A percentile compares a stretch with the other conserved stretches of the same genome.
Evolutionary conservation across 2,113 vertebrate genomes (phyloP).

Genomic region (Dasyurus viverrinus): DNA sequence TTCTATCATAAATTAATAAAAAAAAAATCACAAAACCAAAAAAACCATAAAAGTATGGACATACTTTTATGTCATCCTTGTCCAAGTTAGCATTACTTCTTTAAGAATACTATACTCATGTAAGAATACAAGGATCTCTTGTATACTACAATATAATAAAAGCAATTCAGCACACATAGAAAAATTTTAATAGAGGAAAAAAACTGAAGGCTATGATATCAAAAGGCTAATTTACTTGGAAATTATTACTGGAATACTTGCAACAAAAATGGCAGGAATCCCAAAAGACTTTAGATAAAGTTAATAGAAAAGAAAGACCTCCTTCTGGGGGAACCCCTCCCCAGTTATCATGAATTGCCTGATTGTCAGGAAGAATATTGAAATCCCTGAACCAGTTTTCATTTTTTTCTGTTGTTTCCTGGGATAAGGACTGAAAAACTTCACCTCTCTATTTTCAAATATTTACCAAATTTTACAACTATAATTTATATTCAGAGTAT

Average conservation of each 20-base stretch:
- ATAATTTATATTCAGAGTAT: neutral
- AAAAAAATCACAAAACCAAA: neutral
- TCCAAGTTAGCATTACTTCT: conserved; percentile 10
- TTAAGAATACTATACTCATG: neutral
- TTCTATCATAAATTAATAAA: no score
- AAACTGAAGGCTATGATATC: neutral
- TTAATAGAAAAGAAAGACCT: neutral
- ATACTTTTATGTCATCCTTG: neutral
- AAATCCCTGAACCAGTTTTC: neutral
- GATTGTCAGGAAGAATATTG: neutral
- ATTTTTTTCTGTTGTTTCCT: neutral
- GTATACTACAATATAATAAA: neutral
- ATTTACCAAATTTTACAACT: neutral
- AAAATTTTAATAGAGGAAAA: neutral
- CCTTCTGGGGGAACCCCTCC: neutral
- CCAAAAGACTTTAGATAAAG: neutral
- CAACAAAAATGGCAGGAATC: neutral
- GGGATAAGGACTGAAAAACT: neutral
- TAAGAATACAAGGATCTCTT: neutral
- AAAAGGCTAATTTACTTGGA: neutral
- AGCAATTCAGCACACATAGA: neutral
- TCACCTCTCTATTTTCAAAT: neutral
- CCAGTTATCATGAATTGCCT: neutral
- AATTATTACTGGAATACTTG: neutral
- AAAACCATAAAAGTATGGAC: neutral